A percentile compares a stretch with the other conserved stretches of the same genome.
phyloP scores from a whole-genome alignment of 53 echinoderm and acorn worm species.

The Holothuria leucospilota region DNA sequence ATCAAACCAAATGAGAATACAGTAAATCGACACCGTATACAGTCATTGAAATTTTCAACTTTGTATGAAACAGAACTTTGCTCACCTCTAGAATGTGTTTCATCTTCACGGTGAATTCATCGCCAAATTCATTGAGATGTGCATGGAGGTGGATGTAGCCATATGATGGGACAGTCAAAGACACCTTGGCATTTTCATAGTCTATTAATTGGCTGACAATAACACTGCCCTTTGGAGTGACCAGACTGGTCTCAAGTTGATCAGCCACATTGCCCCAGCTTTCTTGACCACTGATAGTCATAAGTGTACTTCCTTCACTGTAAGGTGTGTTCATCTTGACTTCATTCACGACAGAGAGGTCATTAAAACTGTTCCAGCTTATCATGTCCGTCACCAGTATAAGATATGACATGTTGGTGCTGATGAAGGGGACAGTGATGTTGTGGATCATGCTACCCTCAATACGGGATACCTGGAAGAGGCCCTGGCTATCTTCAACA shows the following conservation, averaged over 20 bases:
- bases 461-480: conserved; percentile 69
- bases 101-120: conserved; percentile 55
- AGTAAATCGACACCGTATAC: no score
- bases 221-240: conserved; percentile 53
- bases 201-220: conserved; percentile 46
- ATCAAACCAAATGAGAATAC: no score
- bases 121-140: conserved; percentile 67
- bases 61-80: background rate
- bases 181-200: conserved; percentile 57
- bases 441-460: conserved; percentile 49
- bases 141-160: conserved; percentile 57
- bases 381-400: conserved; percentile 49
- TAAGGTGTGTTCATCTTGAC: conserved; percentile 67
- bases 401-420: background rate
- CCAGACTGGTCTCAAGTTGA: conserved; percentile 39
- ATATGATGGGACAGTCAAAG: conserved; percentile 59
- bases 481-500: conserved; percentile 59
- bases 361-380: conserved; percentile 34
- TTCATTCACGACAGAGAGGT: conserved; percentile 52
- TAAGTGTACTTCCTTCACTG: conserved; percentile 37
- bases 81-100: conserved; percentile 65
- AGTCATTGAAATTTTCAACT: no score
- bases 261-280: conserved; percentile 45
- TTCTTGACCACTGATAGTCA: conserved; percentile 8
- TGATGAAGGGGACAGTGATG: conserved; percentile 33